These are phyloP conservation scores for Meloidogyne hapla DNA, from an alignment of 1,140 invertebrate species.

Conservation along the genomic window DNA sequence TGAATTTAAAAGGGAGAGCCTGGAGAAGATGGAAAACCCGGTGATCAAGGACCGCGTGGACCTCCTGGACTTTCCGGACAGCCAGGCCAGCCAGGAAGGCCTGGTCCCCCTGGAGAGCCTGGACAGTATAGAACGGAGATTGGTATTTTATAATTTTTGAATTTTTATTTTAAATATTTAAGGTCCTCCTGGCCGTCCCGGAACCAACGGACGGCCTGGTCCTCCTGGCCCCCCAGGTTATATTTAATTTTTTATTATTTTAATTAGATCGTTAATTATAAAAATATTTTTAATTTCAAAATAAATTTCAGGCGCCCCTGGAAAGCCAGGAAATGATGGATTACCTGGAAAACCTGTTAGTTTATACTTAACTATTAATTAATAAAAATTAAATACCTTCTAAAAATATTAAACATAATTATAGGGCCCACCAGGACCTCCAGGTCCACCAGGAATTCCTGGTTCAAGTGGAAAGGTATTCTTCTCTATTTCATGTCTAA, in stretches of 20 bases:
- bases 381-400: neutral
- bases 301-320: constrained; percentile 24
- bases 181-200: constrained; percentile 41
- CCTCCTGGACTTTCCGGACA: constrained; percentile 43
- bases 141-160: constrained; percentile 14
- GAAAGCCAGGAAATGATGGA: constrained; percentile 35
- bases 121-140: constrained; percentile 47
- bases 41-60: constrained; percentile 48
- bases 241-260: neutral
- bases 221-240: constrained; percentile 25
- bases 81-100: constrained; percentile 45
- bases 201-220: constrained; percentile 37
- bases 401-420: constrained; percentile 13
- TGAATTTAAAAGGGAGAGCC: constrained; percentile 27
- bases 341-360: constrained; percentile 27
- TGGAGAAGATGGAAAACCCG: constrained; percentile 49
- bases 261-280: neutral
- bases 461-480: constrained; percentile 25
- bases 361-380: constrained; percentile 5
- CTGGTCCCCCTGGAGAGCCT: constrained; percentile 48
- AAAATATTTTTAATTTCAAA: neutral
- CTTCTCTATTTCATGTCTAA: too few relatives aligned
- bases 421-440: constrained; percentile 27
- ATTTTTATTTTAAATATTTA: constrained; percentile 11
- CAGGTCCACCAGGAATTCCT: constrained; percentile 33